Evolutionary conservation across 2,888 invertebrate species (phyloP), one percentile per base, ranked within the genome.

Genomic region (Diplolepis rosae): DNA sequence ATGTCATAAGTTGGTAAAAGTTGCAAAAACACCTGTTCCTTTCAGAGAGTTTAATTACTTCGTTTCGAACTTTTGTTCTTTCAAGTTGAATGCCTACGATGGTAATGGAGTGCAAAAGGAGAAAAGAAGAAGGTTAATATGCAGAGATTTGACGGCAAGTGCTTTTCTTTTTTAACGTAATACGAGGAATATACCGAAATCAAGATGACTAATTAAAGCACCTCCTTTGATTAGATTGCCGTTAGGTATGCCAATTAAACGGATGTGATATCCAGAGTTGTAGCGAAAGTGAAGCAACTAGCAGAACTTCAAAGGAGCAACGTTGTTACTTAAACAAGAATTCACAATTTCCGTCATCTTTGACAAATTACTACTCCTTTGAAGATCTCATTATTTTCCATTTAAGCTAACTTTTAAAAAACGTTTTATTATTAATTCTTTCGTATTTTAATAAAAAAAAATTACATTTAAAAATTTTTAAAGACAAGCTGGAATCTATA

Each of bases 161-260:
- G 24, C 22, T 27, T 24, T 11, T n/a, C 18, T 22, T 24, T 7
- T 22, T 22, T 5, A 24, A n/a, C 22, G 39, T 39, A 39, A 61
- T 61, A 39, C 22, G 22, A 13, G 27, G n/a, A 61, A 39, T 61
- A n/a, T n/a, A 39, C 61, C 22, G 56, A 39, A 56, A 56, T 56
- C 35, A 32, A 56, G 56, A 32, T 35, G 39, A n/a, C 39, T 61
- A 61, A 61, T 61, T 39, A 61, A 61, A 61, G 61, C 61, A 61
- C 39, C 39, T 61, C 27, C 61, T 61, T 61, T 61, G 61, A 61
- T 61, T 61, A 61, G 35, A 61, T 39, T 61, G 61, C 61, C 35
- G 61, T 61, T 39, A 39, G 35, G 39, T 61, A 61, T 61, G 61
- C 61, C 61, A 61, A 61, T 61, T 61, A 61, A 61, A 61, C 24